Percentiles rank a stretch among this genome's conserved stretches.
These are phyloP conservation scores for Macrosoma leucophasiata DNA, from an alignment of 2,888 invertebrate species.

Conservation along the genomic window DNA sequence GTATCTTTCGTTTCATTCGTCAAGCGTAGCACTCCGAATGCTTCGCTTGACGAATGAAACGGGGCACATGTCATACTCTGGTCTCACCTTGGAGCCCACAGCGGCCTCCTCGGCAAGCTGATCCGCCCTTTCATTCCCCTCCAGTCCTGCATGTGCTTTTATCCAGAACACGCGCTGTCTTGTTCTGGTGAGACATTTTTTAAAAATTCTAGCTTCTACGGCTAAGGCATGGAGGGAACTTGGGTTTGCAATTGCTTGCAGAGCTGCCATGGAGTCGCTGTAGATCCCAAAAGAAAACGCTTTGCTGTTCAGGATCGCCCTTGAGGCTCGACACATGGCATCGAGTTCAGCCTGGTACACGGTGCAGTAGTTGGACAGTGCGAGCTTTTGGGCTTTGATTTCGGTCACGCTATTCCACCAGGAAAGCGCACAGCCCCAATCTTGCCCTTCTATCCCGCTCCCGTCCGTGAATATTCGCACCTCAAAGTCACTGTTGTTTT, in stretches of 20 bases:
- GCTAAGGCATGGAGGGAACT: slow-evolving; percentile 10
- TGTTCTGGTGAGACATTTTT: slow-evolving; percentile 1
- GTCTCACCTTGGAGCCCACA: neutral
- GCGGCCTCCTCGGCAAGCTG: slow-evolving; percentile 10
- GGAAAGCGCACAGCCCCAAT: too few relatives aligned
- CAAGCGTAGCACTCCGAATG: neutral
- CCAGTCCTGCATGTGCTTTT: slow-evolving; percentile 14
- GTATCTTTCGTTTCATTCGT: neutral
- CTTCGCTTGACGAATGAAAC: slow-evolving; percentile 11
- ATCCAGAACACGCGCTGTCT: slow-evolving; percentile 15
- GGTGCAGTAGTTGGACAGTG: slow-evolving; percentile 12
- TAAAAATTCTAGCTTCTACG: slow-evolving; percentile 6
- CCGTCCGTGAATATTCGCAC: too few relatives aligned
- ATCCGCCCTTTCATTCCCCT: slow-evolving; percentile 17
- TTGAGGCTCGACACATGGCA: slow-evolving; percentile 7
- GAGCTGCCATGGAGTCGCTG: slow-evolving; percentile 12
- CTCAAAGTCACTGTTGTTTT: too few relatives aligned
- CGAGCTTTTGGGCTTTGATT: too few relatives aligned
- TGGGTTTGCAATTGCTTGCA: slow-evolving; percentile 7
- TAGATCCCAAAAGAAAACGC: slow-evolving; percentile 2
- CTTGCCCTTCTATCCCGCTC: too few relatives aligned
- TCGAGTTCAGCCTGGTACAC: slow-evolving; percentile 17
- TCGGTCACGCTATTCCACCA: too few relatives aligned
- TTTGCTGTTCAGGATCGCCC: too few relatives aligned
- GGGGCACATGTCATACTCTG: slow-evolving; percentile 2